Evolutionary conservation across 2,113 vertebrate species (phyloP), one percentile per base, ranked within the genome.

Genomic region (Catagonus wagneri): DNA sequence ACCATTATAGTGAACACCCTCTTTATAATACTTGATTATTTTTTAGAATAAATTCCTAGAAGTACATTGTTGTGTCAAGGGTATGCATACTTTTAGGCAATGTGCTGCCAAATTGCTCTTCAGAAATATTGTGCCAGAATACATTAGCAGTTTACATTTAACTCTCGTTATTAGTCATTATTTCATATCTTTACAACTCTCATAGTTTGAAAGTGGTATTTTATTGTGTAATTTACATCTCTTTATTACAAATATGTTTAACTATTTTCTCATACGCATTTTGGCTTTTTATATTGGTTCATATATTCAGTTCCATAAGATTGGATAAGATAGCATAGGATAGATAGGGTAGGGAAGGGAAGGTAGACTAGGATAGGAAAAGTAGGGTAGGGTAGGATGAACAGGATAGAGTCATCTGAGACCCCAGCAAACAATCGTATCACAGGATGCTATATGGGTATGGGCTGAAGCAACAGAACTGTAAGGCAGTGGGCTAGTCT

Each of bases 161-260:
- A 83, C 44, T 54, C 16, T 89, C 79, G 27, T n/a, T 34, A 54
- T 44, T 61, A 78, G 29, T 3, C 52, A 44, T 39, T 66, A 58
- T 63, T 72, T 92, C 58, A 60, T 78, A 74, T 71, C 36, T 83
- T 93, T 93, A 17, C 19, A 23, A 87, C 19, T 32, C 29, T 74
- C 23, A 74, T 32, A 79, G 65, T 58, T 95, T 87, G 20, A 80
- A 95, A 96, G 44, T 27, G 2, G 7, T 60, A 54, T 66, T 68
- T 80, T 36, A 85, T 84, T 95, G 72, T 56, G n/a, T 27, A 27
- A 92, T 89, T 85, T 93, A 69, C 3, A 89, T 75, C 89, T 78
- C 23, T 83, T 79, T 68, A 44, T 79, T 89, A 79, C 29, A 74
- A 79, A 23, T 13, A 86, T 58, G 10, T 87, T 60, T 84, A 22